Base-by-base conservation (phyloP, 2,113 vertebrate species). In the Tragelaphus buxtoni region DNA sequence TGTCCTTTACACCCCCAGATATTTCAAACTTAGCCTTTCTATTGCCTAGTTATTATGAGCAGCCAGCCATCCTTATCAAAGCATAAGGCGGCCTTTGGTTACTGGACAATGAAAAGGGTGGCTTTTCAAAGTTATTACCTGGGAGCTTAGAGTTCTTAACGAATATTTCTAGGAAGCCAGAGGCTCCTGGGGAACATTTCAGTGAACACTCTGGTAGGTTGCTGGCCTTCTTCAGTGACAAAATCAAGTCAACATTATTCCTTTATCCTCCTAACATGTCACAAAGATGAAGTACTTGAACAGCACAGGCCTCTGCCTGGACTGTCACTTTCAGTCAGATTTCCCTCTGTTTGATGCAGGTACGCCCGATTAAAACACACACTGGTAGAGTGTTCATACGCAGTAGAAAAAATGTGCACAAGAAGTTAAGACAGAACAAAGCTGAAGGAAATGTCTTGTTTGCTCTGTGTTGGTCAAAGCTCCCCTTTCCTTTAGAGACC, bases 191-290 rank as follows among this genome's bases (percentile, higher is more conserved):
- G 58, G 47, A 76, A 58, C 7, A 10, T 30, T 11, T 26, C 22
- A 76, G 17, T 53, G 91, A 65, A 83, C 26, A 9, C 24, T 83
- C 56, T 35, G 42, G 81, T 90, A 79, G 76, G 58, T 49, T 90
- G 93, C 84, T 80, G 81, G 49, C 84, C 87, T 94, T 95, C 84
- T 94, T 92, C 76, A 72, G 47, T 81, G 88, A 90, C 24, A 26
- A 95, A 87, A 92, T 65, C 51, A 49, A 53, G 26, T 42, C 61
- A 72, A 10, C 22, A 1, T 83, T 63, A 51, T 13, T 74, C 45
- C 53, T 94, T 87, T 39, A 24, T 82, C 30, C n/a, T 74, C n/a
- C 24, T 39, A 56, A 39, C 8, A 3, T 5, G 90, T 77, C 95
- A 86, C 28, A 72, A 35, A 91, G 42, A 61, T 9, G 45, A 87